These are phyloP conservation scores for Neodon shergylaensis DNA, from an alignment of 2,113 vertebrate species.

Conservation along the genomic window DNA sequence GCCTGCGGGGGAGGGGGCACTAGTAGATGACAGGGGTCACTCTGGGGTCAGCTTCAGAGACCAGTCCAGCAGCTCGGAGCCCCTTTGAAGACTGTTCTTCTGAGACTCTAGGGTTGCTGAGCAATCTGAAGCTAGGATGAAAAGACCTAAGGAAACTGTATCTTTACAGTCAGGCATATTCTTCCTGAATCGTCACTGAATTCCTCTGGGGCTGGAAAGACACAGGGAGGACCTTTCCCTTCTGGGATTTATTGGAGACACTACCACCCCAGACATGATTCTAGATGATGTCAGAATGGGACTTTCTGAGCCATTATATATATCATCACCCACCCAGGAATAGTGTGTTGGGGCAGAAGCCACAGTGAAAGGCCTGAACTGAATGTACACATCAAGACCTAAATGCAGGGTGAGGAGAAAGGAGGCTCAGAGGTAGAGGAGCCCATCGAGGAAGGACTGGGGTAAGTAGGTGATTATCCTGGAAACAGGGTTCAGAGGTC, in stretches of 20 bases:
- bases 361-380: neutral
- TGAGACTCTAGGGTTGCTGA: neutral
- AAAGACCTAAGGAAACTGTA: neutral
- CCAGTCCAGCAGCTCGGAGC: neutral
- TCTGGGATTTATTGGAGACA: neutral
- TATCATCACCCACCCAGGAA: neutral
- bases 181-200: neutral
- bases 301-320: neutral
- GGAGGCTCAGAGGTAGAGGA: neutral
- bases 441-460: neutral
- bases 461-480: neutral
- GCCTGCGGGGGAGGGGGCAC: neutral
- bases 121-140: neutral
- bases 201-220: neutral
- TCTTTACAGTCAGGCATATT: neutral
- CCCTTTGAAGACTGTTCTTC: neutral
- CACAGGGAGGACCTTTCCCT: neutral
- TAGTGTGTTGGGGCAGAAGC: neutral
- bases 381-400: neutral
- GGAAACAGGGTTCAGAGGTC: neutral
- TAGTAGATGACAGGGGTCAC: slow-evolving; percentile 42
- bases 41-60: slow-evolving; percentile 56
- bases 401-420: neutral
- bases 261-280: neutral
- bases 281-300: too few relatives aligned